Percentiles rank a stretch among this genome's conserved stretches.
Conservation (phyloP, 2,888 invertebrate genomes). For the Vesta saturnalis region DNA sequence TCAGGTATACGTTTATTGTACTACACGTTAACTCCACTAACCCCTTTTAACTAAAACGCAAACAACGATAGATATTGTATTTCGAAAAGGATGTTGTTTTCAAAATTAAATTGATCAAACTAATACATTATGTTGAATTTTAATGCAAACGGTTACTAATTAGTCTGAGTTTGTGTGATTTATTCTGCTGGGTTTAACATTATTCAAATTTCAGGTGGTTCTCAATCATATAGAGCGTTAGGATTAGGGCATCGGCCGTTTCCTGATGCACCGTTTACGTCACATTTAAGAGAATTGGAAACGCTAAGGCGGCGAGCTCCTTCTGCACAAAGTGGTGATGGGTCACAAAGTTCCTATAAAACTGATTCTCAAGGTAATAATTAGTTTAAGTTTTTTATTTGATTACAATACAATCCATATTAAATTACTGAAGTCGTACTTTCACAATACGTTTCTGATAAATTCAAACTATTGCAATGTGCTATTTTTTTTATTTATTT, state of each 20-base stretch:
- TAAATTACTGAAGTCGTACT: too few species aligned
- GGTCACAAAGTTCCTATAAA: slow-evolving; percentile 45
- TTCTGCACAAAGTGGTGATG: slow-evolving; percentile 52
- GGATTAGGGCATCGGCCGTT: slow-evolving; percentile 79
- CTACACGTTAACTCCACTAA: slow-evolving; percentile 19
- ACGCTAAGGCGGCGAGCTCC: slow-evolving; percentile 72
- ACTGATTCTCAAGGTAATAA: slow-evolving; percentile 44
- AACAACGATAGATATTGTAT: not conserved
- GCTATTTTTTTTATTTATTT: too few species aligned
- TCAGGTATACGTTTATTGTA: slow-evolving; percentile 16
- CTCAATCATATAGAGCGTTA: slow-evolving; percentile 77
- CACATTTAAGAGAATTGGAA: slow-evolving; percentile 75
- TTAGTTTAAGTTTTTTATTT: not conserved
- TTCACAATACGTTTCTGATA: too few species aligned
- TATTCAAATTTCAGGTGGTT: slow-evolving; percentile 57
- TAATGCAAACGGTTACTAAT: slow-evolving; percentile 17
- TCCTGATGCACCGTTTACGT: slow-evolving; percentile 70
- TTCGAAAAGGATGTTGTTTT: not conserved
- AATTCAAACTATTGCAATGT: too few species aligned
- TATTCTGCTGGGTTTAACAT: slow-evolving; percentile 17
- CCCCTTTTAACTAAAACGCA: not conserved
- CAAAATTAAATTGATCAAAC: slow-evolving; percentile 25
- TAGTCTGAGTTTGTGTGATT: slow-evolving; percentile 22
- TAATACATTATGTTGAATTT: slow-evolving; percentile 30
- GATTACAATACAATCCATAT: too few species aligned